Percentiles rank a stretch among this genome's conserved stretches.
Conservation (phyloP, 2,113 vertebrate genomes). For the Myrmecophaga tridactyla region DNA sequence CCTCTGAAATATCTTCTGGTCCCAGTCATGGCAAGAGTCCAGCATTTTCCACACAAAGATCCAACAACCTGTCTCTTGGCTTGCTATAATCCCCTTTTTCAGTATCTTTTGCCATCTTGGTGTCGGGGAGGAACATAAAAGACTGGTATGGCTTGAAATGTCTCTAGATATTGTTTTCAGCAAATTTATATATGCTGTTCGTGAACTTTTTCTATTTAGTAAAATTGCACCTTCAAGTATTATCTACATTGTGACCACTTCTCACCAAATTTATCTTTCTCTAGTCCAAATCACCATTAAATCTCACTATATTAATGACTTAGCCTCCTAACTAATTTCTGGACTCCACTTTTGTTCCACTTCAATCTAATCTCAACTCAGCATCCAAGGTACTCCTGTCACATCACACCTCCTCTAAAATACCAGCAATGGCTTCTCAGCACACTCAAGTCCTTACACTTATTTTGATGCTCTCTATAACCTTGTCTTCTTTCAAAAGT, state of each 20-base stretch:
- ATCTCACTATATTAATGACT: not conserved
- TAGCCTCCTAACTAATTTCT: not conserved
- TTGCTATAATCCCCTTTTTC: not conserved
- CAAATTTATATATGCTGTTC: not conserved
- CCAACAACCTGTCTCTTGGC: not conserved
- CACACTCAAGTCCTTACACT: not conserved
- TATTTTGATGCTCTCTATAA: not conserved
- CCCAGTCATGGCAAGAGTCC: not conserved
- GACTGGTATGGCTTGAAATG: not conserved
- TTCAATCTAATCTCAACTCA: not conserved
- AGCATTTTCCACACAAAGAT: not conserved
- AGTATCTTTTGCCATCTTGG: not conserved
- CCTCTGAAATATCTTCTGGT: not conserved
- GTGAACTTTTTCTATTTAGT: not conserved
- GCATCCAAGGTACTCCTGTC: not conserved
- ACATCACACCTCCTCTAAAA: not conserved
- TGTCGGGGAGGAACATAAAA: not conserved
- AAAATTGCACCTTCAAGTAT: not conserved
- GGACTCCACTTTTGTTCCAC: not conserved
- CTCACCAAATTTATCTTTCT: not conserved
- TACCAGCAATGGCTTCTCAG: not conserved
- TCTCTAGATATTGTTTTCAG: conserved; percentile 4
- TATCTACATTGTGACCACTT: not conserved
- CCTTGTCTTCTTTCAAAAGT: not conserved
- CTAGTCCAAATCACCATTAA: not conserved